Evolutionary conservation across 2,797 vertebrate genomes (phyloP), one percentile per base, ranked within the genome.

Genomic region (Pempheris klunzingeri): DNA sequence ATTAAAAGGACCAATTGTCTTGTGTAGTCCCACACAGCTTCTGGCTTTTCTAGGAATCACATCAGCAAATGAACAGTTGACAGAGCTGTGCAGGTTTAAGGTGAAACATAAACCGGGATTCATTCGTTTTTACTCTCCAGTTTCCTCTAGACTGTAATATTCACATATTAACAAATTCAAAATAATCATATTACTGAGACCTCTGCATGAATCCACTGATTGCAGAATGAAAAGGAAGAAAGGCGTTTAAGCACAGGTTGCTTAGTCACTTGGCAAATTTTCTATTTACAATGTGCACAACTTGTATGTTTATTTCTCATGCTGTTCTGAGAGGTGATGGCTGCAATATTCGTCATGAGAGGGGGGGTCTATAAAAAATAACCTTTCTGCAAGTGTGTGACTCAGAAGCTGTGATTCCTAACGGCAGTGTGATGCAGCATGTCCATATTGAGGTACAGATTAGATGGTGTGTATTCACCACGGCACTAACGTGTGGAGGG

Each of bases 1-100:
- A 91, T 93, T 89, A 93, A 92, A 86, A 87, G 81, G 66, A 78
- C 71, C 90, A 66, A 89, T 89, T 89, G 85, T 83, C 71, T 92
- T 38, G 32, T 54, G 77, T 24, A 73, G 81, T 67, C 75, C 68
- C 79, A 73, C 80, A 81, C 84, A 87, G 84, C 80, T 86, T 85
- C 82, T 67, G 76, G 67, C 78, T 73, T 28, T 81, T 63, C 75
- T 66, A 26, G 36, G 41, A 38, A 83, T 72, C 32, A 5, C 69
- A 63, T 47, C 72, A 30, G 53, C 80, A 88, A 74, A 81, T 69
- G 24, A 80, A 46, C 69, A 77, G n/a, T 36, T 74, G 80, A 85
- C 69, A 65, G 70, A 61, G 44, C 24, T 5, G 3, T 18, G 49
- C 24, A 28, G 61, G 57, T 38, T 50, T 18, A 36, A 0, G 1